A percentile compares a stretch with the other conserved stretches of the same genome.
Evolutionary conservation across 2,888 invertebrate species (phyloP).

Genomic region (Polyploca ridens): DNA sequence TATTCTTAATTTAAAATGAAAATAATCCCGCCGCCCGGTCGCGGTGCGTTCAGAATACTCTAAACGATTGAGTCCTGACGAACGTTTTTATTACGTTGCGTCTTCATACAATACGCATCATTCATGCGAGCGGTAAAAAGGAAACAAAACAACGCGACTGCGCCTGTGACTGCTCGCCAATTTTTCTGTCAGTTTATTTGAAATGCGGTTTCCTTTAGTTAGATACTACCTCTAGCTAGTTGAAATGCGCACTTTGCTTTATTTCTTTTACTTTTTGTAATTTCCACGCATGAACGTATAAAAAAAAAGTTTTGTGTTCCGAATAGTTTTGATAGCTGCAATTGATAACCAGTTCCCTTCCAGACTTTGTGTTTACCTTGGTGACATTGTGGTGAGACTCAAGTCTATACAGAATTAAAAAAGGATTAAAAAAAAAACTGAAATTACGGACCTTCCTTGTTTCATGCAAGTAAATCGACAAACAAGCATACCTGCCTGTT

Average conservation of each 20-base stretch:
- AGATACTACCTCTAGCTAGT: no score
- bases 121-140: neutral
- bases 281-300: no score
- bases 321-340: no score
- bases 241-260: no score
- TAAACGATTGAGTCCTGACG: neutral
- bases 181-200: neutral
- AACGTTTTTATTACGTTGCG: conserved; percentile 3
- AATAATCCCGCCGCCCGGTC: conserved; percentile 8
- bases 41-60: conserved; percentile 11
- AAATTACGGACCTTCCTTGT: neutral
- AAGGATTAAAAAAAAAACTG: neutral
- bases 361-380: no score
- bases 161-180: neutral
- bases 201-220: neutral
- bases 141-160: neutral
- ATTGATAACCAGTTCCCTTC: no score
- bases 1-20: neutral
- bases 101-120: neutral
- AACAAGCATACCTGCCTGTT: no score
- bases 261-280: no score
- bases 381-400: no score
- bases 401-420: no score
- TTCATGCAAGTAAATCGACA: no score
- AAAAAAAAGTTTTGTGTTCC: no score